Base-by-base conservation (phyloP, 2,797 vertebrate species). In the Gephyroberyx darwinii region DNA sequence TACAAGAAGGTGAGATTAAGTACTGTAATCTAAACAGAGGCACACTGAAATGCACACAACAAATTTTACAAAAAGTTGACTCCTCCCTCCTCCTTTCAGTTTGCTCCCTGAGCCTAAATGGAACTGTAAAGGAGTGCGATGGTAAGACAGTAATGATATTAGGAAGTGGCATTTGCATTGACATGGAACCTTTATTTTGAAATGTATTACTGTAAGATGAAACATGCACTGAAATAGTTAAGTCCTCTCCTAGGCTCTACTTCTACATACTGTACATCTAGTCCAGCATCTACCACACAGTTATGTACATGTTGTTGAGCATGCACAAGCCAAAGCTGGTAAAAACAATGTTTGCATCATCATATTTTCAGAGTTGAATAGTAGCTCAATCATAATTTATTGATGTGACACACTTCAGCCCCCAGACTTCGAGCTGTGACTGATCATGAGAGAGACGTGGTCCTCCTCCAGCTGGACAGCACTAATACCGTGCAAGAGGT, bases 1-100 rank as follows among this genome's bases (percentile, higher is more conserved):
- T 83, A 70, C 5, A 82, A 17, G 69, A 89, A 31, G 90, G 92
- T 92, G 74, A 82, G 77, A n/a, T 72, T 4, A 56, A 9, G 9
- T 4, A 6, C 10, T 61, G 10, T 5, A 6, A 68, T 33, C 3
- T 37, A 33, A 56, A 20, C 2, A 58, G 57, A 69, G 41, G 7
- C 2, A 30, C 10, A 14, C 45, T 33, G 41, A 51, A 22, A 45
- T 48, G 39, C 62, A 17, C 16, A 26, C 31, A 3, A 22, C 1
- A 16, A 9, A n/a, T 43, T 17, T 22, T 47, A 31, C 35, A 47
- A 1, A 85, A 12, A 12, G n/a, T 45, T 4, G 8, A 8, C 14
- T 65, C 2, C 16, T 17, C 0, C 6, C 10, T 63, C 5, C 64
- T 37, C 64, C 5, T 79, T 81, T 54, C 75, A 92, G 90, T 86